Evolutionary conservation across 2,888 invertebrate genomes (phyloP), one percentile per base, ranked within the genome.

Genomic region (Dasysyrphus albostriatus): DNA sequence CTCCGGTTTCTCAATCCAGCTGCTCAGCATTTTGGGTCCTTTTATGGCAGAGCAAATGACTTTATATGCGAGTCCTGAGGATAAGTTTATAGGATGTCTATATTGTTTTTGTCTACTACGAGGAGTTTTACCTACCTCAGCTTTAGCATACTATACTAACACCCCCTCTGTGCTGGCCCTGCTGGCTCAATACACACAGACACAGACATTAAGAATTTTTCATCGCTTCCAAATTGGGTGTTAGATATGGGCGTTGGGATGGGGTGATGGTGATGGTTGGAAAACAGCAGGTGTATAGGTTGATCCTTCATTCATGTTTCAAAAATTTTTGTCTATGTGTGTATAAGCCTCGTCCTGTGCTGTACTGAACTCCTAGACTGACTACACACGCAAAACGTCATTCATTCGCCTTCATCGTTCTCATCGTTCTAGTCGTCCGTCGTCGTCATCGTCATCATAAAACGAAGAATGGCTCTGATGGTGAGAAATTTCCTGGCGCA

Each of bases 31-130:
- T 87, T 78, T 69, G 65, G 83, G 87, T 87, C 75, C 87, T 83
- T 87, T 87, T 87, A 87, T 87, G 75, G 87, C 87, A 78, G 42
- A 75, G 70, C 75, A 83, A 87, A 87, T 87, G 87, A 83, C 87
- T 87, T 87, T 87, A 87, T 87, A 83, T 83, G 70, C 82, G 83
- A 83, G 79, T 83, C 78, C 83, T 87, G 87, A 78, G 83, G 87
- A 87, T 87, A 87, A 83, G 87, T 87, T 87, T 87, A 87, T 87
- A 87, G 87, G 78, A 87, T 79, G 87, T 87, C 87, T 87, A 83
- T 87, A 87, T 87, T 83, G 87, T 87, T 87, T 87, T 87, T 79
- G 87, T 87, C 87, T 87, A 83, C 87, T 51, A 59, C 34, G 77
- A 78, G 77, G 70, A 74, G 44, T 77, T 63, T 34, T 54, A 69